phyloP scores from a whole-genome alignment of 2,113 vertebrate genomes.

The Pogona vitticeps region DNA sequence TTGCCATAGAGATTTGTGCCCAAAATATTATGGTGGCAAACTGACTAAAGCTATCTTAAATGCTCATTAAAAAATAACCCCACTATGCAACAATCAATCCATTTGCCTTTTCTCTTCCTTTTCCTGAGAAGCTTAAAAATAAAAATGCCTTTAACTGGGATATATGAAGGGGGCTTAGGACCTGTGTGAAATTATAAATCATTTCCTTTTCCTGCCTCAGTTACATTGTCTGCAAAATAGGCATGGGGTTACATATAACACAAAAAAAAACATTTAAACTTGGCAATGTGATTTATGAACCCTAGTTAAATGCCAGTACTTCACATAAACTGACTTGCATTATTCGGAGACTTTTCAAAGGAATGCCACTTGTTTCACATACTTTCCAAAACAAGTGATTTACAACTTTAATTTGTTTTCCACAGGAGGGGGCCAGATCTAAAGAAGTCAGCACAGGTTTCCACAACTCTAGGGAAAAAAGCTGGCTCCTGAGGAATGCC shows the following conservation, averaged over 20 bases:
- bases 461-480: neutral
- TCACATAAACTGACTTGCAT: neutral
- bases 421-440: neutral
- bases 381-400: slow-evolving; percentile 18
- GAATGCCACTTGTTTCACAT: accelerated
- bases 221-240: neutral
- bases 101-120: neutral
- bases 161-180: neutral
- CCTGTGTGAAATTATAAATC: neutral
- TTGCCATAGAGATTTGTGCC: too few relatives aligned
- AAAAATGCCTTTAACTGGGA: neutral
- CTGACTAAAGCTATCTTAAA: too few relatives aligned
- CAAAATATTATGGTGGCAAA: too few relatives aligned
- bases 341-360: neutral
- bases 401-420: slow-evolving; percentile 47
- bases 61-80: too few relatives aligned
- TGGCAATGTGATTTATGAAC: neutral
- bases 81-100: too few relatives aligned
- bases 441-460: slow-evolving; percentile 33
- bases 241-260: neutral
- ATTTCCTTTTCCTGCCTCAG: neutral
- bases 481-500: slow-evolving; percentile 57
- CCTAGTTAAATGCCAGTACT: neutral
- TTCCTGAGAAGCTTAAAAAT: neutral
- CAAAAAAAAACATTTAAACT: neutral